phyloP scores from a whole-genome alignment of 2,888 invertebrate genomes.

The Cephus pulcher region DNA sequence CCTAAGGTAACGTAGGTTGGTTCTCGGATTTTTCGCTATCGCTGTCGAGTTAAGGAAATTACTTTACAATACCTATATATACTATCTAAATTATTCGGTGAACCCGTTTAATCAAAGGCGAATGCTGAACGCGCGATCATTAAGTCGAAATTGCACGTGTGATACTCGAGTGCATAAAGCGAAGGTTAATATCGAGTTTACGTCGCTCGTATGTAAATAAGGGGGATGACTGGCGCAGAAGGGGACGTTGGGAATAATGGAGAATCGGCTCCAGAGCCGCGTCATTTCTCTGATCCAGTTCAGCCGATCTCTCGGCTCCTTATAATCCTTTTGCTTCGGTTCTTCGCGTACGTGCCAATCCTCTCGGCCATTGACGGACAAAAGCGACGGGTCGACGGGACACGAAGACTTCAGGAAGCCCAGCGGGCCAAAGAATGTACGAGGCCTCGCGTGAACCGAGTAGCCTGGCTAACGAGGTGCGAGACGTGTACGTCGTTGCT shows the following conservation, averaged over 20 bases:
- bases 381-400: constrained; percentile 27
- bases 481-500: constrained; percentile 55
- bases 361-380: constrained; percentile 34
- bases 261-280: not conserved
- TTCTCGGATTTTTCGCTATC: too few relatives aligned
- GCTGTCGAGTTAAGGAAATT: too few relatives aligned
- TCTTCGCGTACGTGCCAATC: not conserved
- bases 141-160: constrained; percentile 62
- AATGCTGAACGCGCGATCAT: constrained; percentile 63
- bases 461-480: constrained; percentile 56
- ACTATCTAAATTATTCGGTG: not conserved
- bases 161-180: constrained; percentile 63
- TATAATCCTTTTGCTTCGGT: not conserved
- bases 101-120: constrained; percentile 62
- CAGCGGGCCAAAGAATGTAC: constrained; percentile 31
- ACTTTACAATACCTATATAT: too few relatives aligned
- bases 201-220: constrained; percentile 63
- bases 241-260: not conserved
- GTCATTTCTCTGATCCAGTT: not conserved
- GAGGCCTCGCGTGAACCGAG: constrained; percentile 55
- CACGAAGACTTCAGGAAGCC: constrained; percentile 17
- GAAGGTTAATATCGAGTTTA: constrained; percentile 63
- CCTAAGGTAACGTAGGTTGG: too few relatives aligned
- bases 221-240: not conserved
- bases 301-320: not conserved